Base-by-base conservation (phyloP, 2,888 invertebrate genomes). In the Sphaerophoria rueppellii region DNA sequence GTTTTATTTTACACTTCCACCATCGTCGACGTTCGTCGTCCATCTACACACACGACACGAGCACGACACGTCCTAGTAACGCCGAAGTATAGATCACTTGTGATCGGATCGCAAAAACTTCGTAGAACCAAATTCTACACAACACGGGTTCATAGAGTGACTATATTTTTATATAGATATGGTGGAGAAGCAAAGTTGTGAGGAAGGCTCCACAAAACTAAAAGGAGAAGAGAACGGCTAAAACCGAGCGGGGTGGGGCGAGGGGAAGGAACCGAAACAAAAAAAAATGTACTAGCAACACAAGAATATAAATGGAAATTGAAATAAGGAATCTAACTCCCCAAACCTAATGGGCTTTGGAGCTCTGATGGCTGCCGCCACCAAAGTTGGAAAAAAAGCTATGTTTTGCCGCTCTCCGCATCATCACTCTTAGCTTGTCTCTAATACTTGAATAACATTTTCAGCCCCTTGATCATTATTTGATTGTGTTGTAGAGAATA, bases 301-400 rank as follows among this genome's bases (percentile, higher is more conserved):
- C 37, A 46, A 69, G 65, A 75, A 67, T 71, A 52, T 37, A 35
- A 78, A 73, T 57, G 57, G 52, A 70, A 80, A 80, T 52, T 57
- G 72, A 85, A 83, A 81, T 85, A 85, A 85, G 85, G 85, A 85
- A 85, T 85, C 81, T 81, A 85, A 81, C 85, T 85, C 85, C 85
- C 85, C 85, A 81, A 85, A 85, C 81, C 85, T 85, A 85, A 81
- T 80, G 80, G 83, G 80, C 72, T 80, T 81, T 75, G 75, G 70
- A 81, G 69, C 73, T 48, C 43, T 67, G 67, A n/a, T 54, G 24
- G 69, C 69, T 50, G 69, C 46, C 57, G 61, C 67, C 54, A 52
- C 52, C 58, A 71, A 48, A 63, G 32, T 48, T 46, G 46, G 34
- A 24, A 52, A 24, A 24, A 63, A 48, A 63, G 63, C 75, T 50